Percentiles rank a stretch among this genome's conserved stretches.
These are phyloP conservation scores for Phodopus roborovskii DNA, from an alignment of 2,113 vertebrate genomes.

Conservation along the genomic window DNA sequence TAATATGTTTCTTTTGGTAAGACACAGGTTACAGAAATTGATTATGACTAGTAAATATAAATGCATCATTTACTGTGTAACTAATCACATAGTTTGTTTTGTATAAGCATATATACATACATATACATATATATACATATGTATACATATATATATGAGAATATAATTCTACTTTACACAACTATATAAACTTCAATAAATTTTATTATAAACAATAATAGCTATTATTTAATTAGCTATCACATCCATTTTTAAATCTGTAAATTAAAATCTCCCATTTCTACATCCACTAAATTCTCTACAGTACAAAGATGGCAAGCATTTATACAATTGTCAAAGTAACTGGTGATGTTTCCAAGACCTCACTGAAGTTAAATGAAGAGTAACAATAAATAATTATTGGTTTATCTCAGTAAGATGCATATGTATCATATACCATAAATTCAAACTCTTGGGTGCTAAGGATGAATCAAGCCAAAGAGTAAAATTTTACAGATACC, in stretches of 20 bases:
- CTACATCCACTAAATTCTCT: neutral
- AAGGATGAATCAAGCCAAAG: neutral
- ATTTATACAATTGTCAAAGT: neutral
- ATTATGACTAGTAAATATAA: neutral
- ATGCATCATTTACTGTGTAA: neutral
- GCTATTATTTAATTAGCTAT: neutral
- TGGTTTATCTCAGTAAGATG: neutral
- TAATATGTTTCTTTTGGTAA: neutral
- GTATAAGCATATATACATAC: no score
- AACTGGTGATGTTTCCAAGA: neutral
- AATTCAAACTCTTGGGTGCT: neutral
- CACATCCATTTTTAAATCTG: neutral
- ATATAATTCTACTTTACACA: neutral
- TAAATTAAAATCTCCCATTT: neutral
- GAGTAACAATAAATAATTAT: constrained; percentile 45
- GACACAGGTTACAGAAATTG: neutral
- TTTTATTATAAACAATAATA: neutral
- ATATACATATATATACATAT: no score
- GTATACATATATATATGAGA: neutral
- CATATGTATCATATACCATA: neutral
- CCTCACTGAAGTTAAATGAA: constrained; percentile 25
- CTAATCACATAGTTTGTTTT: neutral
- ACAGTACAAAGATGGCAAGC: neutral
- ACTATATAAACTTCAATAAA: neutral
- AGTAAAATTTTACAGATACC: neutral